A percentile compares a stretch with the other conserved stretches of the same genome.
phyloP scores from a whole-genome alignment of 1,140 invertebrate genomes.

The Hylyphantes graminicola region DNA sequence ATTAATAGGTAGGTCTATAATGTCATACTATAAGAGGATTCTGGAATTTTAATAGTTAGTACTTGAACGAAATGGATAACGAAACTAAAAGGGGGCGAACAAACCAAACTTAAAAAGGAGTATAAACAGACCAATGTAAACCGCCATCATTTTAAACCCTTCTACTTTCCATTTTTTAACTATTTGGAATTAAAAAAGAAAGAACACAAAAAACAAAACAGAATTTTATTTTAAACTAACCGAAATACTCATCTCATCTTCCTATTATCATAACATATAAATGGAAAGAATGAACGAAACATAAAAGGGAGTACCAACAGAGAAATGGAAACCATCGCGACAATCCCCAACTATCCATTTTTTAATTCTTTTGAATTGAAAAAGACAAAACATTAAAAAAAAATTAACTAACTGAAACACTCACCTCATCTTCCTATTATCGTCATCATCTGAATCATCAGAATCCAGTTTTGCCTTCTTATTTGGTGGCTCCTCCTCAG shows the following conservation, averaged over 20 bases:
- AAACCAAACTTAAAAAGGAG: too few relatives aligned
- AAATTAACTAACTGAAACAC: not conserved
- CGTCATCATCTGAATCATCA: slow-evolving; percentile 65
- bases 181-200: not conserved
- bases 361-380: not conserved
- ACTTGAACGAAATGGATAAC: too few relatives aligned
- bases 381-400: not conserved
- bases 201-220: not conserved
- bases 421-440: slow-evolving; percentile 59
- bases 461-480: slow-evolving; percentile 37
- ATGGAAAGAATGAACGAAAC: too few relatives aligned
- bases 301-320: not conserved
- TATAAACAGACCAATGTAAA: not conserved
- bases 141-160: not conserved
- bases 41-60: too few relatives aligned
- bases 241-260: slow-evolving; percentile 41
- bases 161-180: not conserved
- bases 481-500: not conserved
- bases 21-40: too few relatives aligned
- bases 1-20: too few relatives aligned
- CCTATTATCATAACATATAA: too few relatives aligned
- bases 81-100: too few relatives aligned
- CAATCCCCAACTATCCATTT: not conserved
- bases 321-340: not conserved
- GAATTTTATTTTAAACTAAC: too few relatives aligned